Conservation (phyloP, 2,113 vertebrate genomes). For the Polyodon spathula region DNA sequence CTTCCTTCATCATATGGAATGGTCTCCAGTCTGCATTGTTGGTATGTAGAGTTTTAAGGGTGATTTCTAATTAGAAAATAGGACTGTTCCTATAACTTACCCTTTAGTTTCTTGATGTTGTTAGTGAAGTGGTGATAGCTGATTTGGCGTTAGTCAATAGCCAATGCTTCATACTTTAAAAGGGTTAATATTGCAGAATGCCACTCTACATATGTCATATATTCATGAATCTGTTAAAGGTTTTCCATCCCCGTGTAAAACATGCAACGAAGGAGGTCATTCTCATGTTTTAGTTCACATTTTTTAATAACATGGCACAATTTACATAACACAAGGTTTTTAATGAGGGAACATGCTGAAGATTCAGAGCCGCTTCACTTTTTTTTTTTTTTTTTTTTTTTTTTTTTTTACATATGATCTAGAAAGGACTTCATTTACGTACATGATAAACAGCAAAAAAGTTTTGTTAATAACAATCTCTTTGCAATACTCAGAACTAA, state of each 20-base stretch:
- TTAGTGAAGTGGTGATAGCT: no score
- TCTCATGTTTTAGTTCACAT: constrained; percentile 81
- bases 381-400: constrained; percentile 47
- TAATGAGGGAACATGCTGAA: constrained; percentile 97
- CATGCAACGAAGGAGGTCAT: constrained; percentile 3
- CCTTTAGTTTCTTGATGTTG: no score
- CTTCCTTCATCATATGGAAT: no score
- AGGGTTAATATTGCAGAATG: no score
- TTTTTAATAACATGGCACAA: constrained; percentile 99
- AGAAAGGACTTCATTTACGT: constrained; percentile 91
- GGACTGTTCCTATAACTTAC: no score
- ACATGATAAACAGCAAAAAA: constrained; percentile 94
- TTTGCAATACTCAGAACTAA: constrained; percentile 95
- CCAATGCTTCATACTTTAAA: no score
- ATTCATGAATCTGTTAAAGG: not conserved
- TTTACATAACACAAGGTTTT: constrained; percentile 97
- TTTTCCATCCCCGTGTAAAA: not conserved
- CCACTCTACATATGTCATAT: no score
- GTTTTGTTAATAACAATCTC: constrained; percentile 84
- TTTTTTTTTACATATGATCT: constrained; percentile 83
- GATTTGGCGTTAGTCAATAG: no score
- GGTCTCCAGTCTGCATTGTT: no score
- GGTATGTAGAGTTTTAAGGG: no score
- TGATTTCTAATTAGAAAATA: no score
- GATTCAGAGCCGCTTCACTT: constrained; percentile 81